Base-by-base conservation (phyloP, 1,140 invertebrate genomes). In the Drosophila orosa region DNA sequence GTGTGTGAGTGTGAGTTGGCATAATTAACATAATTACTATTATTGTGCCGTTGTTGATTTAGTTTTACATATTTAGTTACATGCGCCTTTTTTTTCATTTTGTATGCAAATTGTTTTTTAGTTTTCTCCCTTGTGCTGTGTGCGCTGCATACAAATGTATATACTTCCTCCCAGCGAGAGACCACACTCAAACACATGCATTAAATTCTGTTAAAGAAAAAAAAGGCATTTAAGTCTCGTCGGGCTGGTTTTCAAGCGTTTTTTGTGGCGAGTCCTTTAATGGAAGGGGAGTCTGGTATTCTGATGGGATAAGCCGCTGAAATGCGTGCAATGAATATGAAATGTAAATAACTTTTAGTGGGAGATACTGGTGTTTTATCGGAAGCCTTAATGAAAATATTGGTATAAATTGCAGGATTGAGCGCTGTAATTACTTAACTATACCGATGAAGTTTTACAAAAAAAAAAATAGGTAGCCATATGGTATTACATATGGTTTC, bases 1-100 rank as follows among this genome's bases (percentile, higher is more conserved):
- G 39, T 47, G 42, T 52, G 35, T 35, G 45, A 24, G 45, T 55
- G 59, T 65, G 60, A 45, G 56, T 29, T 40, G 33, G 76, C 66
- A 76, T 87, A 86, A 86, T 86, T 86, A 86, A 86, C 83, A 86
- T 87, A 86, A 86, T 86, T 86, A 86, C 83, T 83, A 86, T 83
- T 87, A 87, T 87, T 86, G 80, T 86, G 63, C 52, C 66, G 56
- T 60, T 89, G 83, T 86, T 86, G 78, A 86, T 86, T 87, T 86
- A 79, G 83, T 77, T 87, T 86, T 83, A 76, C 79, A 86, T 80
- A 89, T 74, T 77, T 65, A 68, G 59, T 61, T 77, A 50, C 45
- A 65, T 80, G 62, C 57, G 60, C 57, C 35, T 82, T 86, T 82
- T 86, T 80, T 75, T 59, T 61, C 52, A 74, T 74, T 86, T 81